Base-by-base conservation (phyloP, 2,113 vertebrate species). In the Anarrhichthys ocellatus region DNA sequence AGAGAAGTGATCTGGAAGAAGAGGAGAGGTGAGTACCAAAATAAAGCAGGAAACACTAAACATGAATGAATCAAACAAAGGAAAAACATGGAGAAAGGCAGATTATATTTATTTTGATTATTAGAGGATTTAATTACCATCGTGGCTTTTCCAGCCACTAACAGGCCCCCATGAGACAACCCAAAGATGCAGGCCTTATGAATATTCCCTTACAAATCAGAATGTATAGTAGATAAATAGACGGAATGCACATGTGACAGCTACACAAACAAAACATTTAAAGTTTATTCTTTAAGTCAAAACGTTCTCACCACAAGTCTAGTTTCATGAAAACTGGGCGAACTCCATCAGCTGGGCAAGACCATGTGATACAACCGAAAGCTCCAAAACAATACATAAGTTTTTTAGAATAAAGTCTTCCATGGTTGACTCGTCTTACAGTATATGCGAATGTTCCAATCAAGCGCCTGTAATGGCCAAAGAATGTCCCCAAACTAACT, bases 391-490 rank as follows among this genome's bases (percentile, higher is more conserved):
- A 56, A 10, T 24, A 50, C 36, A 56, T 29, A 42, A 9, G 44
- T 22, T 67, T 66, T 54, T 69, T 13, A 78, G 42, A 67, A 27
- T 40, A 68, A 44, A 63, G 42, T 10, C 34, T 46, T 81, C 67
- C 24, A 58, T 68, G 36, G 20, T 61, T 75, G 59, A 46, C 40
- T 61, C 52, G 27, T 29, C 4, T 80, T 14, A 34, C 68, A 9
- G 6, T 29, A 40, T 48, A 6, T 36, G 40, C 1, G 42, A 81
- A 61, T 50, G 34, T 77, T 13, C 71, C 34, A 36, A 69, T 73
- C 11, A 74, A 73, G 20, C 29, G 29, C 52, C 29, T 24, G 59
- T 73, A 88, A 82, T 85, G 73, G 80, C 71, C 17, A 72, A 76
- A 40, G 63, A 64, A 73, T 77, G 56, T 82, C 72, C 67, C 69